Percentiles rank a stretch among this genome's conserved stretches.
Conservation (phyloP, 2,113 vertebrate species). For the Malurus cyaneus region DNA sequence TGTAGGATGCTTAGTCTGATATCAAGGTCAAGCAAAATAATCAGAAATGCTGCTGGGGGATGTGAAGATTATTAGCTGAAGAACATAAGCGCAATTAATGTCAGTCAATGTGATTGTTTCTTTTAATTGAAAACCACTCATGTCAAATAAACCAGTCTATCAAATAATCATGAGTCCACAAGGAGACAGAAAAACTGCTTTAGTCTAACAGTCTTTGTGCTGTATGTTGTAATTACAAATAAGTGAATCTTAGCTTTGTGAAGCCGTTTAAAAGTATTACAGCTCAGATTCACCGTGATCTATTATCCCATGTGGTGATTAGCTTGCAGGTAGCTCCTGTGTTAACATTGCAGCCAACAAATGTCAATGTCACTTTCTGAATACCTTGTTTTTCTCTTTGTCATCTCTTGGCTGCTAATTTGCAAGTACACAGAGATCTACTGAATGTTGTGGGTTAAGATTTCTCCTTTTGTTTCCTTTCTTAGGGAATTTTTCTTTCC, state of each 20-base stretch:
- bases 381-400: neutral
- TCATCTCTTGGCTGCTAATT: neutral
- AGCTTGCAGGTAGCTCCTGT: neutral
- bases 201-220: neutral
- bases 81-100: neutral
- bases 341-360: neutral
- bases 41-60: neutral
- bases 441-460: too few relatives aligned
- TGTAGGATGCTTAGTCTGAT: neutral
- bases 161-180: slow-evolving; percentile 16
- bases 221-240: neutral
- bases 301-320: neutral
- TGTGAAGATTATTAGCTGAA: neutral
- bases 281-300: neutral
- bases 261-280: neutral
- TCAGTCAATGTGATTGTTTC: neutral
- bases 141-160: slow-evolving; percentile 39
- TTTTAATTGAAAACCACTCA: slow-evolving; percentile 28
- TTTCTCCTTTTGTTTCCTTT: too few relatives aligned
- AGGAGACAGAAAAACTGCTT: slow-evolving; percentile 4
- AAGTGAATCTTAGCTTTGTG: neutral
- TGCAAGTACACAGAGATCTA: neutral
- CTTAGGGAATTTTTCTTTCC: too few relatives aligned
- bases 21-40: slow-evolving; percentile 31
- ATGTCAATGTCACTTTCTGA: slow-evolving; percentile 22